Evolutionary conservation across 2,113 vertebrate species (phyloP).

Genomic region (Marmota flaviventris): DNA sequence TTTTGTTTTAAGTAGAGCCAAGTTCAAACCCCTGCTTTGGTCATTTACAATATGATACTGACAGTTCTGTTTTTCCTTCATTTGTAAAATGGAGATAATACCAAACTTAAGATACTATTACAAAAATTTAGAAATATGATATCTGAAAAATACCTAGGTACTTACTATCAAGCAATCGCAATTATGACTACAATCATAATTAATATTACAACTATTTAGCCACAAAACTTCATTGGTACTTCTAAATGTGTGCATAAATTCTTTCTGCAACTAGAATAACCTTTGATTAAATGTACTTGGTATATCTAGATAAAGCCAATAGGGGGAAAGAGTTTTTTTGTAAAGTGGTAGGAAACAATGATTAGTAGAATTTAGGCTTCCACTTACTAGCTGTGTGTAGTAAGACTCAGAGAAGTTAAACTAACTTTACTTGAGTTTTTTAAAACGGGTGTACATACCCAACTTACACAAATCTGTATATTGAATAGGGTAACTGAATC

Average conservation of each 20-base stretch:
- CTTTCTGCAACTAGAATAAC: neutral
- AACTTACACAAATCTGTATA: neutral
- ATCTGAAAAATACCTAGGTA: neutral
- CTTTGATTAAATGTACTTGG: neutral
- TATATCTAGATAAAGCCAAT: neutral
- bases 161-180: neutral
- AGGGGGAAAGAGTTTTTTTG: neutral
- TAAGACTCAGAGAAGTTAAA: neutral
- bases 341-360: neutral
- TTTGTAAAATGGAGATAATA: conserved; percentile 2
- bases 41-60: neutral
- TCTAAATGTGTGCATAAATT: neutral
- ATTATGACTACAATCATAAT: neutral
- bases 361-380: neutral
- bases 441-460: neutral
- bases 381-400: neutral
- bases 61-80: neutral
- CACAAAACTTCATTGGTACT: neutral
- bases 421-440: neutral
- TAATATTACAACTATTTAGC: neutral
- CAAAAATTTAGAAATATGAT: neutral
- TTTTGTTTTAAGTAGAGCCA: neutral
- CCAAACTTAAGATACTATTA: neutral
- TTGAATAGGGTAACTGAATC: neutral
- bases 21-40: neutral